Evolutionary conservation across 1,140 invertebrate genomes (phyloP), one percentile per base, ranked within the genome.

Genomic region (Drosophila pseudoobscura): DNA sequence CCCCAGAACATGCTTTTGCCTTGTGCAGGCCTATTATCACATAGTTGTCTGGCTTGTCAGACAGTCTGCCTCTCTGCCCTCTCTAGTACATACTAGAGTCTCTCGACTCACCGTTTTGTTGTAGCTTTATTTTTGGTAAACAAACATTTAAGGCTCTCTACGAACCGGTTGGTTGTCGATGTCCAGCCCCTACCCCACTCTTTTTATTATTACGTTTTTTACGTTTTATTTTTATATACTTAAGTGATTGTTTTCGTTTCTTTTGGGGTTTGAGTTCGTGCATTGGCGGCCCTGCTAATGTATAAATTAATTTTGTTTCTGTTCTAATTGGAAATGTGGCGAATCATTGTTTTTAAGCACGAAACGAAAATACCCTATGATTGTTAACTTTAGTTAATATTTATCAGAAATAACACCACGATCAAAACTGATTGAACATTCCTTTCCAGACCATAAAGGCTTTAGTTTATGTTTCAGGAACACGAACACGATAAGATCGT

Each of bases 121-220:
- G 49, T 22, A 56, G 39, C 45, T 39, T 58, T 44, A 61, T 75
- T 52, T 88, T 88, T 75, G 55, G 78, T 88, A 78, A 89, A 82
- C 75, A 88, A 80, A 77, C 54, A 66, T 50, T 54, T 70, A 63
- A 75, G 70, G 63, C 29, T 35, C 31, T 35, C 31, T 35, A 13
- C 11, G 64, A 84, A 84, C 80, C 72, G 66, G 80, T 85, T 73
- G 41, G 11, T 13, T 35, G 9, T 13, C 35, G 35, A 13, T 39
- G 41, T 41, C 41, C 50, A 24, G 31, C 56, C 50, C 6, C 51
- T 44, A n/a, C 49, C 55, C 41, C 29, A 63, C 54, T 45, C 58
- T 44, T 44, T 39, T 53, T 50, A 29, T 39, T 61, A 53, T 54
- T 62, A 54, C 6, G 61, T 54, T 54, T 60, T 54, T 66, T 17